Evolutionary conservation across 2,888 invertebrate genomes (phyloP).

Genomic region (Mellilla xanthometata): DNA sequence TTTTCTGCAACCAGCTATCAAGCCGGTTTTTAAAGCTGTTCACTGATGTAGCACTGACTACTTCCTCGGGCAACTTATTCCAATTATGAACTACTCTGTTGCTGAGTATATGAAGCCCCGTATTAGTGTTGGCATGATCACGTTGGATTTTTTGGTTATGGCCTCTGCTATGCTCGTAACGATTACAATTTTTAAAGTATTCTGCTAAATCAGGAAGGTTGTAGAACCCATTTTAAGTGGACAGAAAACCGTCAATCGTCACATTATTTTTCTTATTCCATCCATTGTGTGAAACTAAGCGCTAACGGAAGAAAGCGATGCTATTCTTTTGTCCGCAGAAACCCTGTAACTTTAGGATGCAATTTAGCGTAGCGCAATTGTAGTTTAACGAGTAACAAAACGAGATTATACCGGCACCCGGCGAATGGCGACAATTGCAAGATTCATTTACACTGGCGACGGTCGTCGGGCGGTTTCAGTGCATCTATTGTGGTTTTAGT

Average conservation of each 20-base stretch:
- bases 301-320: conserved; percentile 15
- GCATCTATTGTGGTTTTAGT: conserved; percentile 3
- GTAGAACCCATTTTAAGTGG: no score
- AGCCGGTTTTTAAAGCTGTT: no score
- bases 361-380: conserved; percentile 37
- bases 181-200: no score
- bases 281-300: conserved; percentile 10
- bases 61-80: no score
- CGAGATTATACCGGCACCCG: conserved; percentile 37
- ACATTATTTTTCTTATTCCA: conserved; percentile 1
- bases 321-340: conserved; percentile 26
- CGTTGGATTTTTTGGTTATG: no score
- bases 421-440: conserved; percentile 32
- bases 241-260: conserved; percentile 5
- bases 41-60: no score
- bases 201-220: no score
- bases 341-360: conserved; percentile 33
- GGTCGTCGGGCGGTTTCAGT: conserved; percentile 4
- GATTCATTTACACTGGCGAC: conserved; percentile 28
- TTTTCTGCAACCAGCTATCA: no score
- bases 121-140: no score
- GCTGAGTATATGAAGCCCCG: no score
- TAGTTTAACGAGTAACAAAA: conserved; percentile 47
- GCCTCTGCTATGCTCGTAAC: no score
- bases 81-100: no score